Evolutionary conservation across 2,113 vertebrate species (phyloP), one percentile per base, ranked within the genome.

Genomic region (Triplophysa tibetana): DNA sequence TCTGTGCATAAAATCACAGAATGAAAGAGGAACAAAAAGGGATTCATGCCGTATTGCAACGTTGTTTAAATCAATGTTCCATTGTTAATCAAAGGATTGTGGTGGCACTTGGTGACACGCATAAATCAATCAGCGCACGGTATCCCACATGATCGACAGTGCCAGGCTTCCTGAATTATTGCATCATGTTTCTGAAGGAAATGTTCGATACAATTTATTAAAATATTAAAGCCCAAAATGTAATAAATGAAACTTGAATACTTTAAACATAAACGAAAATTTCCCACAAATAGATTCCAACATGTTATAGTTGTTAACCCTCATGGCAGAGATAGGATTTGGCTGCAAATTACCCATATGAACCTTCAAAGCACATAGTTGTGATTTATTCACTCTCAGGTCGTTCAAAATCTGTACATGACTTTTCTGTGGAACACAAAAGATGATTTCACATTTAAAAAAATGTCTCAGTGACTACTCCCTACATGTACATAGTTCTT

Each of bases 21-120:
- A 24, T 24, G 24, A 60, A 48, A 9, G 6, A 17, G 74, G 64
- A 68, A 89, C 84, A 89, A 89, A 56, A 78, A 78, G 62, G 23
- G 73, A 48, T 80, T 86, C 81, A 85, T 75, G 29, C 68, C 24
- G 17, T 64, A 26, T 29, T 50, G 48, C 63, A 56, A 33, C 70
- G 41, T 43, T 54, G 33, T 56, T 81, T 58, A 69, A 68, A 85
- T 24, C 81, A 72, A 81, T n/a, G 38, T 62, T 62, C 78, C 82
- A 89, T 90, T 91, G 91, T 91, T 86, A 61, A 48, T 41, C 65
- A 82, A 62, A 75, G 79, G 29, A 79, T 78, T 62, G 10, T 17
- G 76, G 87, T 88, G 54, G 84, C 75, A 80, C 70, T 56, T 81
- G 60, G 87, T 70, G 86, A 79, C 86, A 83, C 77, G 75, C 80